These are phyloP conservation scores for Achroia grisella DNA, from an alignment of 1,140 invertebrate species.

Conservation along the genomic window DNA sequence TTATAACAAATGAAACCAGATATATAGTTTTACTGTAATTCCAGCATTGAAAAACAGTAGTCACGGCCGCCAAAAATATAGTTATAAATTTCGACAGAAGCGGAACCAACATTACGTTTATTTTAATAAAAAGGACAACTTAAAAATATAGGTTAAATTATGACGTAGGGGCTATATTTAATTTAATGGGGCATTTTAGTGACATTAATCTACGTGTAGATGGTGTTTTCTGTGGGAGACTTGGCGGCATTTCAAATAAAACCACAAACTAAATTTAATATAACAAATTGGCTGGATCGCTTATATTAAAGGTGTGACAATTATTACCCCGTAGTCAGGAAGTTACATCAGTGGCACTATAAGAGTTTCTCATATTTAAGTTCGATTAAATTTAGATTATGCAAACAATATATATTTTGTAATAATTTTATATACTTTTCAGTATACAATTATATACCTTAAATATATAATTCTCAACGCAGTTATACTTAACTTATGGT, in stretches of 20 bases:
- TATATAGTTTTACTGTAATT: conserved; percentile 6
- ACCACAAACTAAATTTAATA: conserved; percentile 50
- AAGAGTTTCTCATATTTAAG: too few species aligned
- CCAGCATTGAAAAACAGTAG: conserved; percentile 2
- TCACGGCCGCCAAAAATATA: conserved; percentile 2
- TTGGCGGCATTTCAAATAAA: conserved; percentile 61
- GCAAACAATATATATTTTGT: too few species aligned
- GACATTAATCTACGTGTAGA: conserved; percentile 51
- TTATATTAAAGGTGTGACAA: conserved; percentile 36
- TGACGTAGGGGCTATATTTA: conserved; percentile 47
- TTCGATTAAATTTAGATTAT: too few species aligned
- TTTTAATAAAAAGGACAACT: conserved; percentile 28
- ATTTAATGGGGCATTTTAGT: conserved; percentile 50
- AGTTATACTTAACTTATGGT: too few species aligned
- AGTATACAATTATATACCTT: too few species aligned
- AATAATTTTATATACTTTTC: too few species aligned
- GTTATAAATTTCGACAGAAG: conserved; percentile 5
- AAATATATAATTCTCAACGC: too few species aligned
- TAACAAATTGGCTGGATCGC: conserved; percentile 35
- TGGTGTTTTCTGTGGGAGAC: conserved; percentile 36
- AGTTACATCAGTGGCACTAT: neutral
- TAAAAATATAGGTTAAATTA: conserved; percentile 45
- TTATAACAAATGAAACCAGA: neutral
- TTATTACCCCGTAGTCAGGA: conserved; percentile 7
- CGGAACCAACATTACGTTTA: conserved; percentile 6